A percentile compares a stretch with the other conserved stretches of the same genome.
Evolutionary conservation across 2,113 vertebrate genomes (phyloP).

Genomic region (Ahaetulla prasina): DNA sequence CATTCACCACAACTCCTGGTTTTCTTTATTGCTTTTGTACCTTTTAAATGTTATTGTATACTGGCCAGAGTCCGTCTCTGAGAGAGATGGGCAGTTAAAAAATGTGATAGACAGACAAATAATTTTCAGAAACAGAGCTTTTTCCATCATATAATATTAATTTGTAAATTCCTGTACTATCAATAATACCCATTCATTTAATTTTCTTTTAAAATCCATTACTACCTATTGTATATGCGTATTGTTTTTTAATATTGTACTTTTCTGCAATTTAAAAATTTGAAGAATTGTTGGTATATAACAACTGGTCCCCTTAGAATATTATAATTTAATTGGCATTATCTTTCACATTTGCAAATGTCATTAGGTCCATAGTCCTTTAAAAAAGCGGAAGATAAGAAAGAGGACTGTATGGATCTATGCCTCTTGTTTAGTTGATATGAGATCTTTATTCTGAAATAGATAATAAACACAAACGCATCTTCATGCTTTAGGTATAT

Average conservation of each 20-base stretch:
- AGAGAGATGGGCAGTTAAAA: too few species aligned
- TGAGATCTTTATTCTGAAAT: background rate
- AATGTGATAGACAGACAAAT: too few species aligned
- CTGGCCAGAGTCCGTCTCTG: too few species aligned
- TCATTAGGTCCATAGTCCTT: too few species aligned
- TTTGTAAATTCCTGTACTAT: too few species aligned
- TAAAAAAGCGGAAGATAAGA: background rate
- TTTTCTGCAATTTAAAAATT: background rate
- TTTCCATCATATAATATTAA: background rate
- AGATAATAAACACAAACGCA: conserved; percentile 11
- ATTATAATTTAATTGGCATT: too few species aligned
- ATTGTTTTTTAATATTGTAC: background rate
- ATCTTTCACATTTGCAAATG: too few species aligned
- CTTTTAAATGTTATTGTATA: too few species aligned
- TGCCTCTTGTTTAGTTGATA: background rate
- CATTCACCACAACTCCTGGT: background rate
- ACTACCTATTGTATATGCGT: background rate
- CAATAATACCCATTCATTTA: too few species aligned
- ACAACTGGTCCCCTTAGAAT: too few species aligned
- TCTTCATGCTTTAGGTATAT: conserved; percentile 25
- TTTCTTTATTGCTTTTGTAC: too few species aligned
- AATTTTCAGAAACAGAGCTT: background rate
- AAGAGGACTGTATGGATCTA: background rate
- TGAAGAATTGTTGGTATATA: background rate
- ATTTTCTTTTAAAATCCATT: background rate